Percentiles rank a stretch among this genome's conserved stretches.
phyloP scores from a whole-genome alignment of 2,797 vertebrate genomes.

The Rachycentron canadum region DNA sequence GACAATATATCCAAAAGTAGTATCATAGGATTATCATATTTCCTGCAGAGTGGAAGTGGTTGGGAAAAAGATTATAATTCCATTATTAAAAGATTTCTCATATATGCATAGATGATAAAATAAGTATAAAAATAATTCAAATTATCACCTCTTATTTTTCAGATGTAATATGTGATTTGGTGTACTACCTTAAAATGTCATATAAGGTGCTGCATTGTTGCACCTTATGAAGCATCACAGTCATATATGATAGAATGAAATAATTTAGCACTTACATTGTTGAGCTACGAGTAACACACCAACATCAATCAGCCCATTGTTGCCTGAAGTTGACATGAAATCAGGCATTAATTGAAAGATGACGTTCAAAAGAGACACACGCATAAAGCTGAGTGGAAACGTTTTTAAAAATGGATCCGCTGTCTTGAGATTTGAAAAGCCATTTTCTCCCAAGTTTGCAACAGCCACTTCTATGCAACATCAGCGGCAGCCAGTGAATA shows the following conservation, averaged over 20 bases:
- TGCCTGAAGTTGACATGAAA: constrained; percentile 53
- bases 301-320: constrained; percentile 45
- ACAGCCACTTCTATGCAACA: constrained; percentile 55
- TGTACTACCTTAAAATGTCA: constrained; percentile 26
- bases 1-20: constrained; percentile 69
- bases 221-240: constrained; percentile 17
- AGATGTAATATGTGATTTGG: constrained; percentile 40
- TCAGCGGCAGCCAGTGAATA: constrained; percentile 80
- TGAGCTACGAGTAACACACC: constrained; percentile 40
- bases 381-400: constrained; percentile 39
- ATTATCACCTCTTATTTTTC: constrained; percentile 38
- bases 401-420: constrained; percentile 60
- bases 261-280: constrained; percentile 30
- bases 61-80: constrained; percentile 64
- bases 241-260: constrained; percentile 26
- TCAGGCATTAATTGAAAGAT: constrained; percentile 55
- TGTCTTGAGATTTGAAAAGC: constrained; percentile 58
- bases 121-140: constrained; percentile 41
- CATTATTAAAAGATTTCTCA: constrained; percentile 69
- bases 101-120: constrained; percentile 50
- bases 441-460: constrained; percentile 56
- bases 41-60: constrained; percentile 42
- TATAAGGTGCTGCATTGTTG: constrained; percentile 30
- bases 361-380: constrained; percentile 41
- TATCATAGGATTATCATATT: constrained; percentile 70